phyloP scores from a whole-genome alignment of 2,888 invertebrate species.

The Apotomis betuletana region DNA sequence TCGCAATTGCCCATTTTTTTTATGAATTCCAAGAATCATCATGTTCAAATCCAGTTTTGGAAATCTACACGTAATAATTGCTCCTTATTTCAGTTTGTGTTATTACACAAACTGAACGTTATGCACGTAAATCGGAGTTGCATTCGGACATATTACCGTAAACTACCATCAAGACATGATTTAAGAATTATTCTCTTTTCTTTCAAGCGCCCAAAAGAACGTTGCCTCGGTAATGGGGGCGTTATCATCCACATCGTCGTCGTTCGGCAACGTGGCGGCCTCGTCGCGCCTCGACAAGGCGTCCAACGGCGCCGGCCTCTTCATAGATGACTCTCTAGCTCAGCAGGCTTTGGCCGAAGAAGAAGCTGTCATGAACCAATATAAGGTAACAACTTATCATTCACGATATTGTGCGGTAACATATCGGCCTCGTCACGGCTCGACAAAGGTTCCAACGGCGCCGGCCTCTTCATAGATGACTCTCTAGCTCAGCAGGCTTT shows the following conservation, averaged over 20 bases:
- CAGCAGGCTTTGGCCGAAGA: conserved; percentile 97
- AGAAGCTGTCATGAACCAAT: conserved; percentile 97
- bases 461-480: conserved; percentile 88
- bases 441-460: conserved; percentile 86
- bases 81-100: too few relatives aligned
- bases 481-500: conserved; percentile 92
- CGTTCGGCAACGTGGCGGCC: conserved; percentile 92
- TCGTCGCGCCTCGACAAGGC: conserved; percentile 87
- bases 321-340: conserved; percentile 92
- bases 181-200: background rate
- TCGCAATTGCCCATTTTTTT: too few relatives aligned
- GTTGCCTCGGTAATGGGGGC: conserved; percentile 95
- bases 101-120: too few relatives aligned
- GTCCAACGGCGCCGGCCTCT: conserved; percentile 84
- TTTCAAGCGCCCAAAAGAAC: conserved; percentile 91
- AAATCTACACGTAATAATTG: too few relatives aligned
- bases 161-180: background rate
- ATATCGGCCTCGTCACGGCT: conserved; percentile 90
- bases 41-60: too few relatives aligned
- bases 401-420: conserved; percentile 90
- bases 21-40: too few relatives aligned
- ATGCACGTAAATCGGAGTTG: too few relatives aligned
- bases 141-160: too few relatives aligned
- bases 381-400: conserved; percentile 93
- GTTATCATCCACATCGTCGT: conserved; percentile 93